Base-by-base conservation (phyloP, 2,113 vertebrate species). In the Rhinoderma darwinii region DNA sequence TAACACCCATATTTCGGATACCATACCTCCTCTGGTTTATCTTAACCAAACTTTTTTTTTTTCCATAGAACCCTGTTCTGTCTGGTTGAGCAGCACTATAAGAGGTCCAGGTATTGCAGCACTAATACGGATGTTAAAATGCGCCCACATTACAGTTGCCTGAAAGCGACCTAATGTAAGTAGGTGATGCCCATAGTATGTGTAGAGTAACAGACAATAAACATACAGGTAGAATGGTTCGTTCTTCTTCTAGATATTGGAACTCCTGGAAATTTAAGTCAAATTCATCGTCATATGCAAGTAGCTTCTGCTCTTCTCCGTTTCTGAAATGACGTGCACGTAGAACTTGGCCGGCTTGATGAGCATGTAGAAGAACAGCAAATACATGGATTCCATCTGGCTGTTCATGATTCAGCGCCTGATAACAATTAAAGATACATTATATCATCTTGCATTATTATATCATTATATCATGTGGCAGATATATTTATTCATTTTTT, bases 211-310 rank as follows among this genome's bases (percentile, higher is more conserved):
- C 6, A 39, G 50, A n/a, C 6, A 10, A 68, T 88, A 88, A 30
- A 78, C 92, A 0, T 93, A 97, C 96, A 17, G 96, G 96, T 88
- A 97, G 89, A 88, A 97, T 93, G 7, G 92, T 92, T 85, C 93
- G 93, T 91, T 97, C 96, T 88, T 96, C 94, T 84, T 92, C 91
- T 76, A 97, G 90, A 74, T 96, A 95, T 88, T 96, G 95, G 88
- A 97, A 96, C 89, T 97, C 96, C 90, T 97, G 96, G 90, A 96
- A 97, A 92, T 97, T 97, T 92, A 97, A 97, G 91, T 97, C 96
- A 87, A 96, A 97, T 63, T 94, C 93, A 0, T 96, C 93, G 0
- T 97, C 96, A 5, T 95, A 96, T 79, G 96, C 95, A 15, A 97
- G 93, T 0, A 93, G 89, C 85, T 92, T 91, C 90, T 95, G 93